These are phyloP conservation scores for Eupithecia dodoneata DNA, from an alignment of 2,888 invertebrate genomes.

Conservation along the genomic window DNA sequence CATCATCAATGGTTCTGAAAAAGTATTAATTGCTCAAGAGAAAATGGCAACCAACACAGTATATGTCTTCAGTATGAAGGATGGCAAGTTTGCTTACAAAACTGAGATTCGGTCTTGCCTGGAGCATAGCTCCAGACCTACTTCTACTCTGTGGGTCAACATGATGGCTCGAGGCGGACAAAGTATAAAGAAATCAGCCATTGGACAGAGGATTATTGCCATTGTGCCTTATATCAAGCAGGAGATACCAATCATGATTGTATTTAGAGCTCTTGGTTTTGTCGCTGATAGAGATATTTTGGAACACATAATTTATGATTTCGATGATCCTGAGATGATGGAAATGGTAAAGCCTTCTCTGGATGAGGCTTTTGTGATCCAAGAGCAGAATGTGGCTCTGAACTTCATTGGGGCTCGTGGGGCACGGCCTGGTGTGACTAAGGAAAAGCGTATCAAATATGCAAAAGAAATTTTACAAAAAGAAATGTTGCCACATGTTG, in stretches of 20 bases:
- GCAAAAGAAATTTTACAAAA: conserved; percentile 99
- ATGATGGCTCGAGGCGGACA: conserved; percentile 99
- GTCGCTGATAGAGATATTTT: conserved; percentile 99
- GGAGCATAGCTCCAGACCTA: conserved; percentile 93
- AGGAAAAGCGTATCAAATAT: conserved; percentile 99
- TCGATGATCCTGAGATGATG: conserved; percentile 99
- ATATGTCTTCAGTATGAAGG: conserved; percentile 99
- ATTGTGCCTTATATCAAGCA: conserved; percentile 99
- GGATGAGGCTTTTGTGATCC: conserved; percentile 99
- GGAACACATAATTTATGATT: conserved; percentile 99
- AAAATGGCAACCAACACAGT: conserved; percentile 99
- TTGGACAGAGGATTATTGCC: conserved; percentile 98
- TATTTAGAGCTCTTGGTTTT: conserved; percentile 99
- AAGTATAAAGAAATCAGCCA: conserved; percentile 99
- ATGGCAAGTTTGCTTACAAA: conserved; percentile 99
- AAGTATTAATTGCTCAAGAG: conserved; percentile 99
- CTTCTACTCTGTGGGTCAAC: conserved; percentile 99
- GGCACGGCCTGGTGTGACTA: conserved; percentile 98
- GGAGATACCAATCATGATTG: conserved; percentile 99
- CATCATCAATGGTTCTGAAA: conserved; percentile 99
- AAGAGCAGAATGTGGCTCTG: conserved; percentile 99
- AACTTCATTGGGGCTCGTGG: conserved; percentile 99
- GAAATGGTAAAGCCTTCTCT: conserved; percentile 99
- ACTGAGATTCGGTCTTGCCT: conserved; percentile 96
- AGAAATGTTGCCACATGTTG: conserved; percentile 99